Evolutionary conservation across 1,140 invertebrate genomes (phyloP), one percentile per base, ranked within the genome.

Genomic region (Cotesia typhae): DNA sequence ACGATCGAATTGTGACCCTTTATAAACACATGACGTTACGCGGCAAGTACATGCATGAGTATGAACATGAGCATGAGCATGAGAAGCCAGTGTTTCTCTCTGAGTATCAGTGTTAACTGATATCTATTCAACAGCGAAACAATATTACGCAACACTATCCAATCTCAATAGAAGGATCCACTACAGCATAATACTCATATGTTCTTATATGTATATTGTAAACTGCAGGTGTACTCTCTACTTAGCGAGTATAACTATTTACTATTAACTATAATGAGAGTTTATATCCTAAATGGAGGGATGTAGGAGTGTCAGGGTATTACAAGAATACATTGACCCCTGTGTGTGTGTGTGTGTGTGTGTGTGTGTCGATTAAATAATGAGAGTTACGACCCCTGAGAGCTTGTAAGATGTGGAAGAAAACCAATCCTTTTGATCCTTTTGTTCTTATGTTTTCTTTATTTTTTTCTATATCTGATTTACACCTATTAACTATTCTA

Each of bases 11-110:
- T 37, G 41, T 61, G 65, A 51, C 55, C 65, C 68, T 60, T 57
- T 67, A 37, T 61, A 52, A 63, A 72, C 64, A 72, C 71, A 72
- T 67, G 64, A 65, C 57, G 66, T 72, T 55, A 57, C 52, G 70
- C 55, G 69, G 51, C 14, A 69, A 20, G 38, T 17, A 57, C 28
- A 35, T 28, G 10, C 47, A 38, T 35, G 41, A 28, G 10, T 35
- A 38, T 35, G 41, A 52, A 4, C 17, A 17, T 17, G 17, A 17
- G 17, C 47, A 38, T 35, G 41, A 28, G 10, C 47, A 38, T 35
- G 41, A 52, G 12, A 52, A 53, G 17, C 1, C 20, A 6, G 0
- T 28, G 20, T 36, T 28, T 36, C 20, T 28, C 28, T 28, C 1
- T 0, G 28, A 28, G 28, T 28, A 28, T 2, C 28, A 28, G 28